phyloP scores from a whole-genome alignment of 1,140 invertebrate species.

The Colletes gigas region DNA sequence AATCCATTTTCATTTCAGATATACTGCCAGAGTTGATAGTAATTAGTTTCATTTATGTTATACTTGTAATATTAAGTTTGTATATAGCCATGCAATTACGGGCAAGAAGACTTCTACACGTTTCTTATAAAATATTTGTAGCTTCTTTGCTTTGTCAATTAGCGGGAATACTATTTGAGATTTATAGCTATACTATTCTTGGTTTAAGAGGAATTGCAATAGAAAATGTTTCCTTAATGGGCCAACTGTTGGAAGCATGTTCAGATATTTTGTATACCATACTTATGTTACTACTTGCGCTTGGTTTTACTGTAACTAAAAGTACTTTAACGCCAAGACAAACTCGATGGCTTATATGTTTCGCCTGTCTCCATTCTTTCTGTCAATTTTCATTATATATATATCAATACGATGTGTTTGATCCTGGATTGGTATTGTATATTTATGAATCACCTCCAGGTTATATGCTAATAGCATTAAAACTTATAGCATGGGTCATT shows the following conservation, averaged over 20 bases:
- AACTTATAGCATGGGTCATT: constrained; percentile 90
- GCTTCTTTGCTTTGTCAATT: constrained; percentile 86
- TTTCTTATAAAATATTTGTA: constrained; percentile 93
- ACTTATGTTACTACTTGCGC: constrained; percentile 90
- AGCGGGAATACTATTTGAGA: constrained; percentile 76
- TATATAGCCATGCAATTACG: constrained; percentile 87
- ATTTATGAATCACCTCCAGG: constrained; percentile 94
- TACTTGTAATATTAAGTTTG: constrained; percentile 77
- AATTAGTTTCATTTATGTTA: constrained; percentile 83
- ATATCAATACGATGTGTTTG: constrained; percentile 91
- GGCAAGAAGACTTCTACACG: constrained; percentile 89
- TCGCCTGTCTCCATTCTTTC: constrained; percentile 87
- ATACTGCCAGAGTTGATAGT: constrained; percentile 87
- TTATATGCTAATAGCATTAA: constrained; percentile 89
- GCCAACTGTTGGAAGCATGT: constrained; percentile 86
- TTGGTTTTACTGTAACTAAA: constrained; percentile 95
- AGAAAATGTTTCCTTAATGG: constrained; percentile 69
- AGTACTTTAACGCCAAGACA: constrained; percentile 89
- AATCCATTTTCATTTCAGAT: constrained; percentile 82
- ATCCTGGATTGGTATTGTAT: constrained; percentile 93
- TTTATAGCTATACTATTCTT: constrained; percentile 55
- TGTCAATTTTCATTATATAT: constrained; percentile 85
- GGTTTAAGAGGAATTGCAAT: constrained; percentile 55
- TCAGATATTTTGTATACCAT: constrained; percentile 89
- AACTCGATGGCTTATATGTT: constrained; percentile 90